These are phyloP conservation scores for Andrena chrysosceles DNA, from an alignment of 2,888 invertebrate species.

Conservation along the genomic window DNA sequence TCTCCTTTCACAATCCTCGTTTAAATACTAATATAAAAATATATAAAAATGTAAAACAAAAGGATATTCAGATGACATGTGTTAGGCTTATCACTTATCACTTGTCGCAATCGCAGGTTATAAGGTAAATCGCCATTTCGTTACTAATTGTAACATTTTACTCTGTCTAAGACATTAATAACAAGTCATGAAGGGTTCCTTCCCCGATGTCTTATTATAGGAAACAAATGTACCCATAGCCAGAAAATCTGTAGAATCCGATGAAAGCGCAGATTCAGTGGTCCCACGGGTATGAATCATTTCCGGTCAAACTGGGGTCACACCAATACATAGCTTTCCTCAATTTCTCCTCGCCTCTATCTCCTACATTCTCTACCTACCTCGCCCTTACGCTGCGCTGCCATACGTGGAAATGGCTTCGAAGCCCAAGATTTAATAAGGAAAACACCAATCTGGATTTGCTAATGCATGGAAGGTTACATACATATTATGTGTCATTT, in stretches of 20 bases:
- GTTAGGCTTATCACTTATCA: no score
- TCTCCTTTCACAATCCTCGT: no score
- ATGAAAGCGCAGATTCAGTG: slow-evolving; percentile 64
- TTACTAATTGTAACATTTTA: slow-evolving; percentile 47
- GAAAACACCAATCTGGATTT: slow-evolving; percentile 69
- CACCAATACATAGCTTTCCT: slow-evolving; percentile 66
- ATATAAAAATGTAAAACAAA: neutral
- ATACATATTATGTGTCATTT: slow-evolving; percentile 44
- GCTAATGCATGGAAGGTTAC: slow-evolving; percentile 64
- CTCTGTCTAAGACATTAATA: slow-evolving; percentile 38
- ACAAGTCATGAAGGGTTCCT: slow-evolving; percentile 28
- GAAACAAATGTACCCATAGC: slow-evolving; percentile 66
- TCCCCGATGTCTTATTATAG: slow-evolving; percentile 67
- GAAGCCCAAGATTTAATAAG: slow-evolving; percentile 71
- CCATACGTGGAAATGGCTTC: slow-evolving; percentile 49
- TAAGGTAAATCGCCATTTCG: neutral
- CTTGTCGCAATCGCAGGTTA: neutral
- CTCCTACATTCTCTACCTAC: slow-evolving; percentile 15
- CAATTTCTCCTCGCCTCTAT: slow-evolving; percentile 30
- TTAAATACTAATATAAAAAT: no score
- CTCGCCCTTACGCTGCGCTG: slow-evolving; percentile 32
- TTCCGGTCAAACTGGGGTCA: slow-evolving; percentile 71
- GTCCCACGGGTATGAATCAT: slow-evolving; percentile 77
- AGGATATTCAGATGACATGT: neutral
- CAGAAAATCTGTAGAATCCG: slow-evolving; percentile 57